Conservation (phyloP, 2,113 vertebrate species). For the Crotalus horridus region DNA sequence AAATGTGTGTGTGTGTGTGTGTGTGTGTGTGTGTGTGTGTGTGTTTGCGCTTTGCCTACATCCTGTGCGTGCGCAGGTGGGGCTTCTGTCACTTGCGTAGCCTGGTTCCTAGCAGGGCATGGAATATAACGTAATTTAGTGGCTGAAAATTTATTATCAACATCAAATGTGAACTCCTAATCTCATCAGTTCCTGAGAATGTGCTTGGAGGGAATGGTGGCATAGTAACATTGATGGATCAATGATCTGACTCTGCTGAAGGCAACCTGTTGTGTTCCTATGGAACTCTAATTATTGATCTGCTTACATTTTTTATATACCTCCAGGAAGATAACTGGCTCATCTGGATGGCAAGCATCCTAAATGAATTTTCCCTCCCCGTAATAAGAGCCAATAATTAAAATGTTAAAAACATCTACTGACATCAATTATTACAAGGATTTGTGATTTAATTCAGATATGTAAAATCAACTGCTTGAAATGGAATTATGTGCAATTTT, state of each 20-base stretch:
- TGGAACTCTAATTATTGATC: neutral
- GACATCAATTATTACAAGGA: neutral
- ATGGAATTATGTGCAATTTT: neutral
- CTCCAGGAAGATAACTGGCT: neutral
- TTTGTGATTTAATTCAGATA: neutral
- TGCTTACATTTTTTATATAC: neutral
- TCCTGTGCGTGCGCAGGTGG: too few species aligned
- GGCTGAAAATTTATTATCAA: neutral
- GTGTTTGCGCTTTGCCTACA: too few species aligned
- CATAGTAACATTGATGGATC: neutral
- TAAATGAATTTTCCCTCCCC: neutral
- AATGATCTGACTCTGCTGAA: neutral
- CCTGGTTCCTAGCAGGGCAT: too few species aligned
- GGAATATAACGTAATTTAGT: neutral
- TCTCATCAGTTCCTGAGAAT: neutral
- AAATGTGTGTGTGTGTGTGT: too few species aligned
- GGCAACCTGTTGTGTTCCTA: neutral
- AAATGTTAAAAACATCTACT: neutral
- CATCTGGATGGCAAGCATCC: neutral
- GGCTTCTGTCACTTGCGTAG: too few species aligned
- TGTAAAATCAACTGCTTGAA: neutral
- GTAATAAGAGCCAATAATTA: neutral
- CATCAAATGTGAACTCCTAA: neutral
- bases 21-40: too few species aligned
- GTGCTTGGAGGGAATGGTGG: neutral